phyloP scores from a whole-genome alignment of 2,113 vertebrate genomes.

The Chaetorhynchus papuensis region DNA sequence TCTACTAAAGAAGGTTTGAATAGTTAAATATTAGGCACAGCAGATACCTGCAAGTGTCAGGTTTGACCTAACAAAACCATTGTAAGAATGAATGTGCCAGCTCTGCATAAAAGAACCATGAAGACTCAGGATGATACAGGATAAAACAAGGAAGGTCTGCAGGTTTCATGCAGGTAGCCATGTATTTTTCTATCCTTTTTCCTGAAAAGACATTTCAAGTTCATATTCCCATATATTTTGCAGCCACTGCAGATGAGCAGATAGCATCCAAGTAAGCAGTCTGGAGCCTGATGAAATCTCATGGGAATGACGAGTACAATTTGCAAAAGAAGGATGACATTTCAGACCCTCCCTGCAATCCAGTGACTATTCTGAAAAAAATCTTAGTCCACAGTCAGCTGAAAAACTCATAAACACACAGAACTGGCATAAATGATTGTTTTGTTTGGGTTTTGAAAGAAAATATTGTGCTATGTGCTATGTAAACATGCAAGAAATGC shows the following conservation, averaged over 20 bases:
- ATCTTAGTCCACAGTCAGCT: neutral
- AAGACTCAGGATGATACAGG: neutral
- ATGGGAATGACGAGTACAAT: neutral
- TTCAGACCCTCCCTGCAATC: constrained; percentile 3
- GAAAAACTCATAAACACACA: neutral
- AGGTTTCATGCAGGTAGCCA: neutral
- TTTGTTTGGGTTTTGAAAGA: neutral
- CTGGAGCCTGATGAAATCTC: neutral
- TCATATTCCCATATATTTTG: constrained; percentile 47
- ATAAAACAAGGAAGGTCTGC: neutral
- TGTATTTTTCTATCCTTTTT: neutral
- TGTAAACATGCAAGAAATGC: neutral
- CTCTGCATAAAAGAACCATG: neutral
- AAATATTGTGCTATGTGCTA: neutral
- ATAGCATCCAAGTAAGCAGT: constrained; percentile 41
- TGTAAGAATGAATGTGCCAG: neutral
- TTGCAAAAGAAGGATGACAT: constrained; percentile 6
- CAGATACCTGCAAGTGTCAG: neutral
- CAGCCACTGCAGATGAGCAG: constrained; percentile 66
- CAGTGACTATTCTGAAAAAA: neutral
- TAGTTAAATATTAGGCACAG: neutral
- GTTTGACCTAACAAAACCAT: neutral
- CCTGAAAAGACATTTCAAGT: constrained; percentile 56
- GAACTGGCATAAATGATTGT: neutral
- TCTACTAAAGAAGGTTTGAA: neutral